Percentiles rank a stretch among this genome's conserved stretches.
Conservation (phyloP, 2,797 vertebrate species). For the Kryptolebias ocellatus region DNA sequence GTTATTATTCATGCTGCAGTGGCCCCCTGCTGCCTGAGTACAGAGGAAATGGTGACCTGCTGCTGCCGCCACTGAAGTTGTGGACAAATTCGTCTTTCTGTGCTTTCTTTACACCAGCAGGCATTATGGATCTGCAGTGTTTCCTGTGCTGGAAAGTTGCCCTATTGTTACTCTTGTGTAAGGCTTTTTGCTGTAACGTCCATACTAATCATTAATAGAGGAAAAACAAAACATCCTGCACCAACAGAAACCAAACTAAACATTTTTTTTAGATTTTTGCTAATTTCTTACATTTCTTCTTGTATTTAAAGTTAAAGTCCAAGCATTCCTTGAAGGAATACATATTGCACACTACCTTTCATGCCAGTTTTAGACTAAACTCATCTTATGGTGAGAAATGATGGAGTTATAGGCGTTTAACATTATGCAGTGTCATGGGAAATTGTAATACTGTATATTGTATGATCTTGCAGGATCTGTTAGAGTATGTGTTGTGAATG, state of each 20-base stretch:
- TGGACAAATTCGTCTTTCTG: slow-evolving; percentile 50
- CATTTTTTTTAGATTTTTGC: not conserved
- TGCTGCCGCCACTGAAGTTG: slow-evolving; percentile 39
- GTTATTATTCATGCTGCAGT: slow-evolving; percentile 47
- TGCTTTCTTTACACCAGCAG: slow-evolving; percentile 62
- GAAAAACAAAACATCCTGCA: not conserved
- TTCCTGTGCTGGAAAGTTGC: slow-evolving; percentile 58
- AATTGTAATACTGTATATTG: too few species aligned
- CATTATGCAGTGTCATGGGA: too few species aligned
- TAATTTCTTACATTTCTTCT: not conserved
- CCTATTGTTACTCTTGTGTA: slow-evolving; percentile 71
- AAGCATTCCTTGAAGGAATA: too few species aligned
- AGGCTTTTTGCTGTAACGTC: slow-evolving; percentile 47
- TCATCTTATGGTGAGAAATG: too few species aligned
- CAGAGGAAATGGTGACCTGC: slow-evolving; percentile 41
- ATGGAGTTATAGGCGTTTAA: too few species aligned
- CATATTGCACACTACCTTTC: too few species aligned
- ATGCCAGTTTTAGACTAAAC: too few species aligned
- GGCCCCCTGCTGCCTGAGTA: slow-evolving; percentile 36
- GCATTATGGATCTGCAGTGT: slow-evolving; percentile 69
- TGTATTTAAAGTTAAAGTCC: not conserved
- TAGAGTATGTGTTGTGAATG: too few species aligned
- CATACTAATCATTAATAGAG: slow-evolving; percentile 20
- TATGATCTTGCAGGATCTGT: too few species aligned
- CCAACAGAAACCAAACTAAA: slow-evolving; percentile 3